A percentile compares a stretch with the other conserved stretches of the same genome.
Conservation (phyloP, 1,140 invertebrate species). For the Arctopsyche grandis region DNA sequence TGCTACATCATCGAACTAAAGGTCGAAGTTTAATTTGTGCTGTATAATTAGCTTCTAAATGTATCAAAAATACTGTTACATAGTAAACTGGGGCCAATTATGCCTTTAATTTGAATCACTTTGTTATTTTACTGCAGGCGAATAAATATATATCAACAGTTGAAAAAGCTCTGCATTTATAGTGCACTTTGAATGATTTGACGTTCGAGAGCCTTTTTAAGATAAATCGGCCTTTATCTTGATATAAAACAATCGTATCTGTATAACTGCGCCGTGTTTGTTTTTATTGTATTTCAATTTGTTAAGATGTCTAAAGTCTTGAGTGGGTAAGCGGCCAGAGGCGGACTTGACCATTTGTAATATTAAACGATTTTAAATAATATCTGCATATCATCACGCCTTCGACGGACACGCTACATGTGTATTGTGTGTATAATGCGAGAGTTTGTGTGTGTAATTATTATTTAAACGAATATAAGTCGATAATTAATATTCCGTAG, state of each 20-base stretch:
- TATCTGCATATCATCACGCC: no score
- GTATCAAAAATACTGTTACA: no score
- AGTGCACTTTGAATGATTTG: slow-evolving; percentile 35
- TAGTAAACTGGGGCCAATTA: no score
- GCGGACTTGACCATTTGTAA: background rate
- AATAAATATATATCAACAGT: background rate
- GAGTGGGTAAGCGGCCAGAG: slow-evolving; percentile 19
- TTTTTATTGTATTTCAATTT: slow-evolving; percentile 46
- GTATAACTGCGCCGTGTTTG: slow-evolving; percentile 32
- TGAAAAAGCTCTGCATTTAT: background rate
- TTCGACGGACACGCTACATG: background rate
- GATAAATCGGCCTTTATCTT: slow-evolving; percentile 43
- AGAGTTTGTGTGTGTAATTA: background rate
- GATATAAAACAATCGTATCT: slow-evolving; percentile 48
- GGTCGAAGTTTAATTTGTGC: no score
- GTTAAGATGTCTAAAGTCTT: slow-evolving; percentile 39
- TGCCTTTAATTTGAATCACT: no score
- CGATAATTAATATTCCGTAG: background rate
- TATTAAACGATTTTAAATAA: no score
- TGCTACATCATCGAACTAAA: no score
- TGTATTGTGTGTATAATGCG: background rate
- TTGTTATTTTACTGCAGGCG: no score
- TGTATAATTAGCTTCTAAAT: no score
- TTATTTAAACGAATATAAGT: slow-evolving; percentile 4
- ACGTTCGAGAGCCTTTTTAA: slow-evolving; percentile 43